Evolutionary conservation across 2,113 vertebrate genomes (phyloP), one percentile per base, ranked within the genome.

Genomic region (Anoplopoma fimbria): DNA sequence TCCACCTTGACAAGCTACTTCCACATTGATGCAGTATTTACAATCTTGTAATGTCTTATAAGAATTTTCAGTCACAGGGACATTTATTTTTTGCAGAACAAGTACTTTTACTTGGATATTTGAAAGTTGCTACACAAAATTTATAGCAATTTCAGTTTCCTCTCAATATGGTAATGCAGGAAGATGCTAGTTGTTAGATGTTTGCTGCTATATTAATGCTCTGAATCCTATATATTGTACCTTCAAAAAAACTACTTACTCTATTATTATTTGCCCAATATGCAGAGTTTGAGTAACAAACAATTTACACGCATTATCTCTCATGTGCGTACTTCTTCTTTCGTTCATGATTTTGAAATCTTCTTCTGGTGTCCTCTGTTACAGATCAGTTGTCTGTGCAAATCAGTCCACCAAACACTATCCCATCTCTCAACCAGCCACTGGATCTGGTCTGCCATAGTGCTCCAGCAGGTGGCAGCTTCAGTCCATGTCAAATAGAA

Each of bases 301-400:
- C 47, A 23, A 69, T 23, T 33, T 23, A 33, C 12, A 14, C n/a
- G 4, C 9, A 27, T 45, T 61, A 49, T 34, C 8, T 60, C 57
- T 27, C 5, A 63, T 63, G 45, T 51, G 15, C 21, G 42, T 33
- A 9, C 14, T 36, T 75, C 14, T 25, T 55, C 1, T 23, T 55
- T 36, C 1, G 19, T 38, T 69, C 12, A 4, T 36, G 21, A 53
- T 55, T 55, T 33, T 14, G 9, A 62, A 47, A 45, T 17, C 21
- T 2, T 51, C 14, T 51, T 60, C 21, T 60, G 17, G 7, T 25
- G 3, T 27, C 45, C 7, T 47, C 19, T 62, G 8, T 81, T 82
- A 19, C 87, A 92, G 89, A 91, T 79, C 68, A 2, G 42, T 3
- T 92, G 31, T 88, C 79, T 23, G 90, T 93, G 36, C 79, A 77